Conservation (phyloP, 2,797 vertebrate species). For the Galago senegalensis region DNA sequence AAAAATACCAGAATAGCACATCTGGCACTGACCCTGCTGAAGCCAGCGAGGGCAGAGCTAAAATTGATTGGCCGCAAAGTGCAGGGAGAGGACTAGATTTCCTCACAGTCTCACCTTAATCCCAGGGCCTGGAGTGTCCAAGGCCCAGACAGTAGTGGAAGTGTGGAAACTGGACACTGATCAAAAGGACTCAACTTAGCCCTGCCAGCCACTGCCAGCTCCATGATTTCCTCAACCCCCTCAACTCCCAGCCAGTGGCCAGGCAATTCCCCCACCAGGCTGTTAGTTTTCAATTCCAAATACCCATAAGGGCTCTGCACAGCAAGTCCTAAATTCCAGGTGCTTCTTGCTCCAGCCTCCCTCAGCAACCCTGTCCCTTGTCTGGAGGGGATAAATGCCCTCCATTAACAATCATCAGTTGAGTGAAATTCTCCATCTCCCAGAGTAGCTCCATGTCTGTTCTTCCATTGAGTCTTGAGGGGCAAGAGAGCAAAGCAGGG, state of each 20-base stretch:
- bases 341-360: background rate
- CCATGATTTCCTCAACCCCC: background rate
- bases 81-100: background rate
- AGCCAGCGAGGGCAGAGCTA: background rate
- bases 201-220: background rate
- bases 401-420: background rate
- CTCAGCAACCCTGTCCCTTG: background rate
- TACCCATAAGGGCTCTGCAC: background rate
- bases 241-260: background rate
- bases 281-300: background rate
- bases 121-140: background rate
- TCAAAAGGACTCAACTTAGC: background rate
- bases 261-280: accelerated
- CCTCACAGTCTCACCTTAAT: background rate
- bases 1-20: background rate
- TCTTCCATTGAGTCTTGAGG: background rate
- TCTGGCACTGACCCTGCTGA: background rate
- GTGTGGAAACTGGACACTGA: background rate
- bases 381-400: background rate
- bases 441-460: background rate
- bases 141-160: background rate
- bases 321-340: background rate
- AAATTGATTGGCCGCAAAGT: background rate
- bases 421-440: background rate
- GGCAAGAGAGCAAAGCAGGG: background rate